These are phyloP conservation scores for Forbesichthys agassizii DNA, from an alignment of 2,113 vertebrate species.

Conservation along the genomic window DNA sequence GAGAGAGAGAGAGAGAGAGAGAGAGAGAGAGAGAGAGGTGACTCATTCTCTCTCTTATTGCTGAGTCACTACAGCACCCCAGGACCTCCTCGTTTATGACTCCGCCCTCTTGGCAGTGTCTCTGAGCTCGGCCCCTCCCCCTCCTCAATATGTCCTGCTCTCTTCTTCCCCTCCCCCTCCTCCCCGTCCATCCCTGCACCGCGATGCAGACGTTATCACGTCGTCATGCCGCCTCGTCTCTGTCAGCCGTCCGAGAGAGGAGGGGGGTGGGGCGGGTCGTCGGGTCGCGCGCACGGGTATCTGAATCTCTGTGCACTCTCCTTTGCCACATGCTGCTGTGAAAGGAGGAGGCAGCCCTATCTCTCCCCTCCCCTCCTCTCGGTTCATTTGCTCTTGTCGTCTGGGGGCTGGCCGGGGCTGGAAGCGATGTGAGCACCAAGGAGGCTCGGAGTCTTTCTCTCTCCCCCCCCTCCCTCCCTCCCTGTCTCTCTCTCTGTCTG, in stretches of 20 bases:
- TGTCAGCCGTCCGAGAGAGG: constrained; percentile 11
- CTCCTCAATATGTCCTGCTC: background rate
- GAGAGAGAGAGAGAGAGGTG: background rate
- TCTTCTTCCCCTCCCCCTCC: constrained; percentile 1
- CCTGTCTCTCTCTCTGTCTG: constrained; percentile 18
- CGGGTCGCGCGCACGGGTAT: background rate
- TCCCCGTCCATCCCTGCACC: constrained; percentile 16
- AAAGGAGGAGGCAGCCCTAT: background rate
- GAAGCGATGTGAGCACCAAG: constrained; percentile 31
- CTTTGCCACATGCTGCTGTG: constrained; percentile 25
- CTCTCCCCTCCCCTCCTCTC: constrained; percentile 11
- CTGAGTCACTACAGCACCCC: constrained; percentile 34
- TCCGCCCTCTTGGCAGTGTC: constrained; percentile 11
- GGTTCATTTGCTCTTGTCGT: constrained; percentile 9
- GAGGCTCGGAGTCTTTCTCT: constrained; percentile 5
- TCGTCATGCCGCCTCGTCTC: background rate
- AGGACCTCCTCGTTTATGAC: constrained; percentile 9
- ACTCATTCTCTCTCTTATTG: background rate
- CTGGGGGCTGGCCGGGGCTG: too few species aligned
- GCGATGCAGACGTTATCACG: background rate
- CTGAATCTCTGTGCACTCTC: too few species aligned
- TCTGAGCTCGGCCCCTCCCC: constrained; percentile 4
- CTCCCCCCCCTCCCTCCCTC: background rate
- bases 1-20: background rate
- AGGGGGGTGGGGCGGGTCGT: background rate